Evolutionary conservation across 2,888 invertebrate species (phyloP).

Genomic region (Hydropsyche betteni): DNA sequence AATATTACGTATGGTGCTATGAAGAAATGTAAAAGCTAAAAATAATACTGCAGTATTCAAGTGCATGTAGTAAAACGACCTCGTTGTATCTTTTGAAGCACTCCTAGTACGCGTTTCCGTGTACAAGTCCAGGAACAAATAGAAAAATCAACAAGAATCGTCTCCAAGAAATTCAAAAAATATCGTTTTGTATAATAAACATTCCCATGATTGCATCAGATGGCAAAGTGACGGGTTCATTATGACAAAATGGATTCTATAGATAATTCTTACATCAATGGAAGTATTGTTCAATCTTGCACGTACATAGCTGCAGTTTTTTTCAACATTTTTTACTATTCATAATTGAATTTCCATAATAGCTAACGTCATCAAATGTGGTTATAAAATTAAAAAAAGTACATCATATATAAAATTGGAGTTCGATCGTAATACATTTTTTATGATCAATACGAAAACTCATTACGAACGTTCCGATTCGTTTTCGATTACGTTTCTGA

Average conservation of each 20-base stretch:
- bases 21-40: slow-evolving; percentile 14
- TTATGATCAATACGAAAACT: slow-evolving; percentile 1
- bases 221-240: background rate
- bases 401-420: background rate
- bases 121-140: background rate
- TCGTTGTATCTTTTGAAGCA: slow-evolving; percentile 7
- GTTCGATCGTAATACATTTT: background rate
- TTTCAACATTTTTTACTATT: background rate
- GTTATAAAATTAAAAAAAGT: background rate
- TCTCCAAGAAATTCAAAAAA: no score
- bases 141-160: no score
- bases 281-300: background rate
- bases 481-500: no score
- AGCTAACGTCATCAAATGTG: background rate
- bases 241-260: background rate
- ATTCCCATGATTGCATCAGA: background rate
- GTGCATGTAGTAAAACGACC: background rate
- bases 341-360: slow-evolving; percentile 4
- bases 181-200: background rate
- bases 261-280: background rate
- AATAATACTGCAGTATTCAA: background rate
- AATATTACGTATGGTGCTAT: background rate
- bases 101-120: background rate
- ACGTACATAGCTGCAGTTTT: background rate
- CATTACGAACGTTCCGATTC: no score